Evolutionary conservation across 2,888 invertebrate genomes (phyloP).

Genomic region (Tipula confusa): DNA sequence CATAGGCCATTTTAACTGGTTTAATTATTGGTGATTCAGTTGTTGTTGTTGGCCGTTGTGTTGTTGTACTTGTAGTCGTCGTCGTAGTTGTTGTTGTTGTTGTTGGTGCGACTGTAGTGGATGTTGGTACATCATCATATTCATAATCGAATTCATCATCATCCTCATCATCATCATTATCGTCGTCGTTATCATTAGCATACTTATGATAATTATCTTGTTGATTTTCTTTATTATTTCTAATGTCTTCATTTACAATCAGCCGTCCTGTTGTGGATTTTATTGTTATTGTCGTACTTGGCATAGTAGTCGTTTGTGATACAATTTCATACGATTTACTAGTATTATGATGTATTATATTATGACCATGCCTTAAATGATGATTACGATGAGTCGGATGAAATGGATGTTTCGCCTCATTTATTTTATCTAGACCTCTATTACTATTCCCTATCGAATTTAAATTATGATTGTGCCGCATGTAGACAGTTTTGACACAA

Average conservation of each 20-base stretch:
- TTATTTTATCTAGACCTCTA: background rate
- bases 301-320: background rate
- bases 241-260: background rate
- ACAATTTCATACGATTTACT: background rate
- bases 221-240: background rate
- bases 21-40: background rate
- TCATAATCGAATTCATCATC: slow-evolving; percentile 9
- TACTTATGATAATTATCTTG: background rate
- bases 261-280: background rate
- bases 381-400: background rate
- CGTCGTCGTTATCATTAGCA: background rate
- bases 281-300: background rate
- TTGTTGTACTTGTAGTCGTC: background rate
- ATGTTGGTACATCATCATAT: background rate
- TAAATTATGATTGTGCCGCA: background rate
- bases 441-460: slow-evolving; percentile 12
- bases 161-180: background rate
- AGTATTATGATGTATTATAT: background rate
- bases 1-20: background rate
- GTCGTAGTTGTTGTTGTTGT: background rate
- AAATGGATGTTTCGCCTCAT: background rate
- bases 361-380: background rate
- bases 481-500: background rate
- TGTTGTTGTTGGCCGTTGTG: background rate
- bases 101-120: background rate